Conservation (phyloP, 2,888 invertebrate genomes). For the Chaetoderma sp. region DNA sequence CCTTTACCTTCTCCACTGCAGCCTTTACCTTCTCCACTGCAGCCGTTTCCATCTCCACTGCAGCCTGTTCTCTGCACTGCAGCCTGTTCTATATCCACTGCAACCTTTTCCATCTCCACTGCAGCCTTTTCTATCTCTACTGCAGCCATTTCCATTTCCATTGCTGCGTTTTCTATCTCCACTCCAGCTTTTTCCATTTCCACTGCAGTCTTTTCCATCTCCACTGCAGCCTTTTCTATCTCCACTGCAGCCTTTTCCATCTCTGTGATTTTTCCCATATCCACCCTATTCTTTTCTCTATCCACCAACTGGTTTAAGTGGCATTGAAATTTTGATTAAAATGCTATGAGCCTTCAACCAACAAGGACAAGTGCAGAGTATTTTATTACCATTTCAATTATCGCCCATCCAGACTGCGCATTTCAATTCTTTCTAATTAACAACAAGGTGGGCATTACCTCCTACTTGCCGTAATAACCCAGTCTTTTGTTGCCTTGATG, state of each 20-base stretch:
- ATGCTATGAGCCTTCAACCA: no score
- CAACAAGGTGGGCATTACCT: no score
- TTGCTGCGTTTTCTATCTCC: not conserved
- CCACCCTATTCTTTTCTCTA: not conserved
- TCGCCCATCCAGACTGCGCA: no score
- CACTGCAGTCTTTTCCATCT: not conserved
- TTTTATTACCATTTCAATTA: constrained; percentile 27
- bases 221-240: not conserved
- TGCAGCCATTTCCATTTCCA: not conserved
- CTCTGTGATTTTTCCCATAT: not conserved
- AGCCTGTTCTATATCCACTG: not conserved
- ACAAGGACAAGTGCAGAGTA: constrained; percentile 7
- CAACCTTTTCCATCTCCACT: not conserved
- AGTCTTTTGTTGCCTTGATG: no score
- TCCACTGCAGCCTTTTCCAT: not conserved
- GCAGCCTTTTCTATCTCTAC: not conserved
- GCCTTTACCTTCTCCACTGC: not conserved
- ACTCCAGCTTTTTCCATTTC: not conserved
- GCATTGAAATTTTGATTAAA: no score
- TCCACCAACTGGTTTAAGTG: no score
- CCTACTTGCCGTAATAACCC: no score
- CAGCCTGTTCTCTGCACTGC: not conserved
- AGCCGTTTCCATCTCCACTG: not conserved
- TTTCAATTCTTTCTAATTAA: no score
- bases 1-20: not conserved